Conservation (phyloP, 2,797 vertebrate species). For the Hydrolagus colliei region DNA sequence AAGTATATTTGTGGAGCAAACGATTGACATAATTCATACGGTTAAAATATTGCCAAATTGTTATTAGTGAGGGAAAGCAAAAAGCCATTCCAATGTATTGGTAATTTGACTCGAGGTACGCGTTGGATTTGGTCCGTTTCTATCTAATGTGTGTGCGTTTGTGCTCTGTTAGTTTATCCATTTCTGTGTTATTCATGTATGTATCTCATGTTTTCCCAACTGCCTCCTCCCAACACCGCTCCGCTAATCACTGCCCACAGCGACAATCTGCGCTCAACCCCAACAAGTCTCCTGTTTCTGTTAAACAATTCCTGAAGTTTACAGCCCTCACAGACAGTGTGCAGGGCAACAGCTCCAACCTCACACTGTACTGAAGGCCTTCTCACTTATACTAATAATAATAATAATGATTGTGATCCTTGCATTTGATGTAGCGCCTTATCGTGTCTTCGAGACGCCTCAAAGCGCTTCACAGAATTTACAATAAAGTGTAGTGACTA, state of each 20-base stretch:
- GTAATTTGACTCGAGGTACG: no score
- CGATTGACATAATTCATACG: background rate
- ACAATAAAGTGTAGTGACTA: no score
- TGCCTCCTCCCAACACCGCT: no score
- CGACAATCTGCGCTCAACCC: slow-evolving; percentile 28
- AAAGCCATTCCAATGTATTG: background rate
- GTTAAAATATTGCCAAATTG: slow-evolving; percentile 4
- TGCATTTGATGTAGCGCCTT: no score
- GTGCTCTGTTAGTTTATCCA: background rate
- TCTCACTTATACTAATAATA: no score
- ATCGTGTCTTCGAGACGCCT: no score
- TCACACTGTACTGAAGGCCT: no score
- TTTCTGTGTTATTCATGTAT: background rate
- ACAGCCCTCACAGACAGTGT: slow-evolving; percentile 9
- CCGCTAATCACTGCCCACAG: slow-evolving; percentile 36
- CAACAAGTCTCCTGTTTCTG: slow-evolving; percentile 35
- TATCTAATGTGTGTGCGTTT: no score
- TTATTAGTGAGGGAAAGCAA: background rate
- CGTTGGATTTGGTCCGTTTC: no score
- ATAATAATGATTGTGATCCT: no score
- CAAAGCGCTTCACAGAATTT: no score
- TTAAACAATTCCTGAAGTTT: slow-evolving; percentile 40
- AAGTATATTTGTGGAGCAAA: background rate
- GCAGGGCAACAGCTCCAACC: no score
- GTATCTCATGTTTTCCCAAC: background rate